phyloP scores from a whole-genome alignment of 2,113 vertebrate species.

The Cranoglanis bouderius region DNA sequence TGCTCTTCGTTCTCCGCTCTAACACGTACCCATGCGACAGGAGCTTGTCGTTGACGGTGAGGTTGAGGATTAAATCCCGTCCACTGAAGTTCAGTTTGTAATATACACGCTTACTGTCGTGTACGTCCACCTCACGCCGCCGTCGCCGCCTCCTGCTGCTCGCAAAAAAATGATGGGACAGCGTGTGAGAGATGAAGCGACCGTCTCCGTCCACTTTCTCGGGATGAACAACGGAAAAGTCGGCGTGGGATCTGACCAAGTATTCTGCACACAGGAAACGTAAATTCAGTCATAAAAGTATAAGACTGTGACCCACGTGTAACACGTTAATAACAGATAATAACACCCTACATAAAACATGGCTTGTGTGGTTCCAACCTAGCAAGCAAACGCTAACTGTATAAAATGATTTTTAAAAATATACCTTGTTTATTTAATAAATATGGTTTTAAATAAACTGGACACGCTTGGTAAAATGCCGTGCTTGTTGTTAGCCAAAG shows the following conservation, averaged over 20 bases:
- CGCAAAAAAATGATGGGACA: conserved; percentile 71
- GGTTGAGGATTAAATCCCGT: conserved; percentile 80
- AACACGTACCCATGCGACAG: conserved; percentile 81
- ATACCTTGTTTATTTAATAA: neutral
- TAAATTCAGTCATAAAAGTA: neutral
- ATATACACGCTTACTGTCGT: conserved; percentile 70
- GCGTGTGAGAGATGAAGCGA: conserved; percentile 80
- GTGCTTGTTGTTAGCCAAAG: neutral
- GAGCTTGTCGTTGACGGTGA: conserved; percentile 79
- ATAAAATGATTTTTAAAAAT: no score
- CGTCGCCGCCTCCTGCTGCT: conserved; percentile 64
- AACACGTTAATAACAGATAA: neutral
- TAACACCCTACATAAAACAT: neutral
- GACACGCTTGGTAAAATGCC: neutral
- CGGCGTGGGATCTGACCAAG: conserved; percentile 71
- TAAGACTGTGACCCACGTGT: neutral
- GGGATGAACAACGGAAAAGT: conserved; percentile 81
- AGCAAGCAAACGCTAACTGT: neutral
- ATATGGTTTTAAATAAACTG: neutral
- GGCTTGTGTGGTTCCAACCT: neutral
- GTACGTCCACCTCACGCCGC: conserved; percentile 71
- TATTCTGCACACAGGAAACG: conserved; percentile 63
- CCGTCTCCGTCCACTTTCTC: conserved; percentile 77
- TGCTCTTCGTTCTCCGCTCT: conserved; percentile 79
- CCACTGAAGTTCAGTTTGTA: conserved; percentile 80